Conservation (phyloP, 2,113 vertebrate species). For the Tympanuchus pallidicinctus region DNA sequence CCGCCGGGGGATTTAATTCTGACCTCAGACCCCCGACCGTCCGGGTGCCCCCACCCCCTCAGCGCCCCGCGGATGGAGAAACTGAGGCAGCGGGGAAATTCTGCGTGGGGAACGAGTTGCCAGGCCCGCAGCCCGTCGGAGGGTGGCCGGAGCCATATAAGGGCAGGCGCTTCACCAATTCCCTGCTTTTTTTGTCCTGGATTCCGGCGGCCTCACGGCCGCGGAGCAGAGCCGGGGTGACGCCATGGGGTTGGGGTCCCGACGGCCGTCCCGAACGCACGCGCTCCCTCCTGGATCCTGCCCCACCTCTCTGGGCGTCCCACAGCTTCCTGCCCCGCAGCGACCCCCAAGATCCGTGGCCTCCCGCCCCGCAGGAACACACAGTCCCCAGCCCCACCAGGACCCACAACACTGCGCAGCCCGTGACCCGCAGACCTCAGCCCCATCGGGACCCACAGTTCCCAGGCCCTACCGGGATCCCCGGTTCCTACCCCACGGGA, state of each 20-base stretch:
- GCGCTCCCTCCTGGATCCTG: too few species aligned
- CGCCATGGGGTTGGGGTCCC: too few species aligned
- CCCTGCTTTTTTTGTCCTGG: not conserved
- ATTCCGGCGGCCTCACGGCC: not conserved
- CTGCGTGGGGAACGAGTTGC: not conserved
- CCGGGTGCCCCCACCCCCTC: fast-evolving
- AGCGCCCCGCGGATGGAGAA: not conserved
- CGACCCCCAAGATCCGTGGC: not conserved
- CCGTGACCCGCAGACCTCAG: not conserved
- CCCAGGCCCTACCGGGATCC: not conserved
- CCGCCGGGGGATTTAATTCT: not conserved
- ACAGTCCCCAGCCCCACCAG: not conserved
- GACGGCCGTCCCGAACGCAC: too few species aligned
- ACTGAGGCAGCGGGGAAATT: constrained; percentile 14
- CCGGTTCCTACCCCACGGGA: not conserved
- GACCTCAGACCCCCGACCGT: not conserved
- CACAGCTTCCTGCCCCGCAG: not conserved
- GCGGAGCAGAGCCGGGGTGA: not conserved
- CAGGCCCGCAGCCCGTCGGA: not conserved
- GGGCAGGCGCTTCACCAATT: constrained; percentile 47
- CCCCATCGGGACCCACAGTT: not conserved
- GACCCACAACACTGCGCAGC: not conserved
- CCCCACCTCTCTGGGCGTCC: not conserved
- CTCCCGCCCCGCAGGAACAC: not conserved
- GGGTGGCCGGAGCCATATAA: constrained; percentile 38